phyloP scores from a whole-genome alignment of 1,140 invertebrate species.

The Zelostemma sp. region DNA sequence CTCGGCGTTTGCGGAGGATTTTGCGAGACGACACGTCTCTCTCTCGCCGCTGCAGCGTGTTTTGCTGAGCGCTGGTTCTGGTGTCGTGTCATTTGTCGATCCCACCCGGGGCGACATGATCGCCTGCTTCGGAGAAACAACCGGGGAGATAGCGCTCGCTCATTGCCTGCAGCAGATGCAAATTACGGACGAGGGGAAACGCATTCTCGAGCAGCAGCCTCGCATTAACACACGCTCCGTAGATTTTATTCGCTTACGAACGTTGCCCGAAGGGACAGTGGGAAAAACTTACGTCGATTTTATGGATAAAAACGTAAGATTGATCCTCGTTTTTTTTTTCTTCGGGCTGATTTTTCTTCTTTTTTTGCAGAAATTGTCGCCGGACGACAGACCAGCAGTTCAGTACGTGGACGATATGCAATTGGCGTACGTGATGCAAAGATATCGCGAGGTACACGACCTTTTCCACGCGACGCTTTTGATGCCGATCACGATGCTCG shows the following conservation, averaged over 20 bases:
- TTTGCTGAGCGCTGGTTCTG: conserved; percentile 84
- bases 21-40: conserved; percentile 77
- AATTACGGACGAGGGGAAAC: conserved; percentile 75
- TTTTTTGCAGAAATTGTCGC: conserved; percentile 84
- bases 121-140: conserved; percentile 91
- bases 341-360: too few relatives aligned
- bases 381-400: conserved; percentile 89
- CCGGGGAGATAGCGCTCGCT: conserved; percentile 79
- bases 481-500: conserved; percentile 97
- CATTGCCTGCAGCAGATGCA: conserved; percentile 79
- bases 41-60: conserved; percentile 81
- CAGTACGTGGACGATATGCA: conserved; percentile 93
- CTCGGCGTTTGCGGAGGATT: conserved; percentile 67
- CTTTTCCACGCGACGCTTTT: conserved; percentile 90
- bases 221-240: conserved; percentile 88
- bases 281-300: conserved; percentile 89
- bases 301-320: conserved; percentile 80
- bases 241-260: conserved; percentile 79
- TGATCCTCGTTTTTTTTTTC: too few relatives aligned
- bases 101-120: conserved; percentile 91
- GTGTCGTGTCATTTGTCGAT: conserved; percentile 79
- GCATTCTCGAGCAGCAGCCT: conserved; percentile 84
- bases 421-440: conserved; percentile 95
- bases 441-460: conserved; percentile 97
- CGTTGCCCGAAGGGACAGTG: conserved; percentile 83